These are phyloP conservation scores for Turritopsis rubra DNA, from an alignment of 30 jellyfish, hydroid and myxozoan species.

Conservation along the genomic window DNA sequence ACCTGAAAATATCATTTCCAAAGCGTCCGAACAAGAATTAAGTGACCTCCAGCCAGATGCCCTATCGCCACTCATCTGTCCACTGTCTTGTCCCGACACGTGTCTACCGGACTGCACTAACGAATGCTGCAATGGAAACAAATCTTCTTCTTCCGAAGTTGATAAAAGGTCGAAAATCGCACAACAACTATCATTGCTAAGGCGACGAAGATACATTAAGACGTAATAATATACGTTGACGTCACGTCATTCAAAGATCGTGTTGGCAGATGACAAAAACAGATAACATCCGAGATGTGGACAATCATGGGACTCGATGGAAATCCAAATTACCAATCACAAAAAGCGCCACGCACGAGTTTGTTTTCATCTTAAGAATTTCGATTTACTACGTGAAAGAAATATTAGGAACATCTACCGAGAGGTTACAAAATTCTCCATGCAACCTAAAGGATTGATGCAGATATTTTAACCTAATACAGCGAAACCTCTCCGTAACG, in stretches of 20 bases:
- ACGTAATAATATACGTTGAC: not conserved
- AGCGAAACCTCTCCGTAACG: too few relatives aligned
- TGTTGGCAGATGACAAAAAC: too few relatives aligned
- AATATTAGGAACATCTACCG: too few relatives aligned
- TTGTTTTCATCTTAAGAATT: too few relatives aligned
- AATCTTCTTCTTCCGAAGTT: not conserved
- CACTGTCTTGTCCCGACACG: slow-evolving; percentile 32
- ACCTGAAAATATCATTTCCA: not conserved
- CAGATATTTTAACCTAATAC: too few relatives aligned
- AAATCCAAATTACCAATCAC: too few relatives aligned
- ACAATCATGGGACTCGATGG: too few relatives aligned
- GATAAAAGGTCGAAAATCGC: slow-evolving; percentile 81
- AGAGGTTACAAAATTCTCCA: too few relatives aligned
- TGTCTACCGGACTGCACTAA: slow-evolving; percentile 70
- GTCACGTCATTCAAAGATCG: not conserved
- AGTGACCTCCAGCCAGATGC: slow-evolving; percentile 20
- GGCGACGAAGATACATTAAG: not conserved
- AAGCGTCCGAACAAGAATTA: not conserved
- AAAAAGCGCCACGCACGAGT: too few relatives aligned
- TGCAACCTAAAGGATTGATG: too few relatives aligned
- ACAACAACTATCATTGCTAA: slow-evolving; percentile 17
- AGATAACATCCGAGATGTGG: too few relatives aligned
- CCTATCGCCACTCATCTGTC: slow-evolving; percentile 30
- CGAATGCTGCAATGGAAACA: slow-evolving; percentile 44
- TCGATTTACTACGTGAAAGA: too few relatives aligned